These are phyloP conservation scores for Acanthis flammea DNA, from an alignment of 2,797 vertebrate genomes.

Conservation along the genomic window DNA sequence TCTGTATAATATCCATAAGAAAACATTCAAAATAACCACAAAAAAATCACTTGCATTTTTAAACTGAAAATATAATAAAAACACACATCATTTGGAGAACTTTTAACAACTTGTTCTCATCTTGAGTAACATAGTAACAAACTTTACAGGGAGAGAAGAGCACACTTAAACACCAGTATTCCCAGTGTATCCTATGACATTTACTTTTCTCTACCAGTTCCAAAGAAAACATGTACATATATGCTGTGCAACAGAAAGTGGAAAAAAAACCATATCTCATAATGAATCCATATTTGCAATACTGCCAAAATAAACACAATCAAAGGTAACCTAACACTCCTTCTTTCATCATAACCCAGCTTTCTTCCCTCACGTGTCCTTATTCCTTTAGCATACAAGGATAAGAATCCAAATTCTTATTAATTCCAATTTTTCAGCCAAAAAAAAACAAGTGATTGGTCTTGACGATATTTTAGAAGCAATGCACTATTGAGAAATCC, in stretches of 20 bases:
- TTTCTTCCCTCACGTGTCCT: not conserved
- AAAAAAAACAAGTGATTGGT: not conserved
- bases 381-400: not conserved
- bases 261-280: not conserved
- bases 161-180: not conserved
- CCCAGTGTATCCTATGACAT: not conserved
- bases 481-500: not conserved
- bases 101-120: conserved; percentile 36
- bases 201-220: conserved; percentile 26
- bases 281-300: not conserved
- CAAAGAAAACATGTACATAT: not conserved
- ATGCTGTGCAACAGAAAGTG: not conserved
- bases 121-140: not conserved
- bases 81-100: not conserved
- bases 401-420: too few species aligned
- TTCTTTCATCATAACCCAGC: not conserved
- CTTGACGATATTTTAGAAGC: not conserved
- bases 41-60: not conserved
- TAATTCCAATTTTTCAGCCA: conserved; percentile 37
- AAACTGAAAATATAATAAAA: not conserved
- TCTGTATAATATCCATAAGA: conserved; percentile 12
- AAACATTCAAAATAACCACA: not conserved
- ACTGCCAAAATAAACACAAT: conserved; percentile 5
- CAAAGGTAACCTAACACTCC: not conserved
- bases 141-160: not conserved